Evolutionary conservation across 2,797 vertebrate species (phyloP).

Genomic region (Malacoctenus gilli): DNA sequence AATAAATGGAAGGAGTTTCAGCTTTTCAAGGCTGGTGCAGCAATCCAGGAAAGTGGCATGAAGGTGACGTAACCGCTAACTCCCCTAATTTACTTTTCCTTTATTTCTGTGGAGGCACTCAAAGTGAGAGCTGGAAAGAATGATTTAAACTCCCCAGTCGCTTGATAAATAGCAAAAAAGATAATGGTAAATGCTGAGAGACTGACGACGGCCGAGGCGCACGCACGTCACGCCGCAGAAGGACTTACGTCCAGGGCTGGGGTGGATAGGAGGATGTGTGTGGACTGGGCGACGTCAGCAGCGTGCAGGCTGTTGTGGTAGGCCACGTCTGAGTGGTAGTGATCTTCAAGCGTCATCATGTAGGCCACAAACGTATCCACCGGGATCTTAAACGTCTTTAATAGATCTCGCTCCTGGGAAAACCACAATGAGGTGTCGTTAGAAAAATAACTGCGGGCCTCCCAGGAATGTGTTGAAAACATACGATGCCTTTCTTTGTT

Average conservation of each 20-base stretch:
- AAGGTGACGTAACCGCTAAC: conserved; percentile 21
- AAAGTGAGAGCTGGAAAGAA: background rate
- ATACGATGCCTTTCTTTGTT: too few species aligned
- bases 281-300: conserved; percentile 96
- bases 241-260: conserved; percentile 93
- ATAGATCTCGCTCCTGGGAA: conserved; percentile 90
- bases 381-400: conserved; percentile 96
- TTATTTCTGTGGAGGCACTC: conserved; percentile 13
- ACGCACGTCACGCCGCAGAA: background rate
- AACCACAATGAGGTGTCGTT: background rate
- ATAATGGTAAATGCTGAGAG: background rate
- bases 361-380: conserved; percentile 94
- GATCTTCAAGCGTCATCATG: conserved; percentile 98
- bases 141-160: background rate
- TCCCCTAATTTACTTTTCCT: conserved; percentile 27
- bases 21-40: conserved; percentile 22
- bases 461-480: too few species aligned
- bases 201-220: background rate
- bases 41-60: conserved; percentile 24
- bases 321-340: conserved; percentile 96
- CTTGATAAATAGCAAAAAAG: background rate
- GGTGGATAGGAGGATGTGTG: conserved; percentile 96
- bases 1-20: conserved; percentile 36
- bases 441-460: too few species aligned
- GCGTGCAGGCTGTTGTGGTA: conserved; percentile 98